Percentiles rank a stretch among this genome's conserved stretches.
These are phyloP conservation scores for Lepidochrysops patricia DNA, from an alignment of 2,888 invertebrate species.

Conservation along the genomic window DNA sequence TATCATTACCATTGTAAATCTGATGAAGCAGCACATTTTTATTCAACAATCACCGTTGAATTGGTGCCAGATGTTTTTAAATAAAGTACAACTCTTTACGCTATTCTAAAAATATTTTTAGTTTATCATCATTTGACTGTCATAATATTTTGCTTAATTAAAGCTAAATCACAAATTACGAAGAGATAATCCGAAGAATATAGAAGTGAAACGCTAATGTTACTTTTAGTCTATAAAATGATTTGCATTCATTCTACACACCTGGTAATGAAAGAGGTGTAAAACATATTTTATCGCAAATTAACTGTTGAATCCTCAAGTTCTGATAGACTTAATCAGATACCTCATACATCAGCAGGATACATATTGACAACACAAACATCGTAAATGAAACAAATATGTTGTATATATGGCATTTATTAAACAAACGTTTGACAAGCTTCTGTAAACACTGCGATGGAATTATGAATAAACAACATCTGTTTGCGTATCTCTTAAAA, in stretches of 20 bases:
- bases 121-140: background rate
- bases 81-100: background rate
- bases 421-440: conserved; percentile 1
- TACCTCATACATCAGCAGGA: background rate
- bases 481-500: background rate
- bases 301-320: background rate
- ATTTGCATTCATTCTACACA: too few species aligned
- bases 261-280: too few species aligned
- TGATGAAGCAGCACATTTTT: background rate
- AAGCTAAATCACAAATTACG: too few species aligned
- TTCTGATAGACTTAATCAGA: background rate
- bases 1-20: background rate
- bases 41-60: background rate
- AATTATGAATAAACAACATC: background rate
- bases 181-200: too few species aligned
- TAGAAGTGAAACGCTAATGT: too few species aligned
- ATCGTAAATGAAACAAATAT: conserved; percentile 6
- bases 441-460: background rate
- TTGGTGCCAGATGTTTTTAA: background rate
- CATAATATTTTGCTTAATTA: background rate
- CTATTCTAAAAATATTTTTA: background rate
- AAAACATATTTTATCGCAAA: background rate
- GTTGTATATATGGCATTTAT: conserved; percentile 1
- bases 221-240: too few species aligned
- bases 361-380: background rate